Evolutionary conservation across 2,113 vertebrate genomes (phyloP).

Genomic region (Zingel zingel): DNA sequence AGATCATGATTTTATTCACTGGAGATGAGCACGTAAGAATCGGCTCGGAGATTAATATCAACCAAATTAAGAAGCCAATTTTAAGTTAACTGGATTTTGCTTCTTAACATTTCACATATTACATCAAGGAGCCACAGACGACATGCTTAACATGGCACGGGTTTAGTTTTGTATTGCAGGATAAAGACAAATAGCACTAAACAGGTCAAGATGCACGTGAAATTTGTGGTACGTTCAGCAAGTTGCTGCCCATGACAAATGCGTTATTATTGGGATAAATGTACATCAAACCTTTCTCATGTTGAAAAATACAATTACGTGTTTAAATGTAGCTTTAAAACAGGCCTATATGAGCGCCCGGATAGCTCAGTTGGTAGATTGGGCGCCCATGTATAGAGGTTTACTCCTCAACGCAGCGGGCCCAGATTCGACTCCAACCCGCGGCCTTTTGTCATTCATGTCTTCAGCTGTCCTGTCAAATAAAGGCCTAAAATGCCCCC

Average conservation of each 20-base stretch:
- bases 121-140: background rate
- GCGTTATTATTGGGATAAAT: background rate
- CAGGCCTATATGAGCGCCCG: too few relatives aligned
- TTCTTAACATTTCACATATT: background rate
- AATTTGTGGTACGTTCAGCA: background rate
- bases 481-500: too few relatives aligned
- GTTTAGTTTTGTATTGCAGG: background rate
- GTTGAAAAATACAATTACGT: background rate
- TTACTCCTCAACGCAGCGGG: too few relatives aligned
- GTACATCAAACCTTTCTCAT: background rate
- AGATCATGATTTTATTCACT: background rate
- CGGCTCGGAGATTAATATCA: background rate
- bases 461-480: too few relatives aligned
- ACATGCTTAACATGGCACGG: background rate
- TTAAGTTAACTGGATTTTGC: background rate
- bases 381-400: too few relatives aligned
- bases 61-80: background rate
- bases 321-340: background rate
- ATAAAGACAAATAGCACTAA: background rate
- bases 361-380: too few relatives aligned
- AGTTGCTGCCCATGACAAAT: background rate
- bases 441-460: too few relatives aligned
- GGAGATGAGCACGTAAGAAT: background rate
- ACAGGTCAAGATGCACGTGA: too few relatives aligned
- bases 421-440: too few relatives aligned